Base-by-base conservation (phyloP, 2,797 vertebrate genomes). In the Garrulus glandarius region DNA sequence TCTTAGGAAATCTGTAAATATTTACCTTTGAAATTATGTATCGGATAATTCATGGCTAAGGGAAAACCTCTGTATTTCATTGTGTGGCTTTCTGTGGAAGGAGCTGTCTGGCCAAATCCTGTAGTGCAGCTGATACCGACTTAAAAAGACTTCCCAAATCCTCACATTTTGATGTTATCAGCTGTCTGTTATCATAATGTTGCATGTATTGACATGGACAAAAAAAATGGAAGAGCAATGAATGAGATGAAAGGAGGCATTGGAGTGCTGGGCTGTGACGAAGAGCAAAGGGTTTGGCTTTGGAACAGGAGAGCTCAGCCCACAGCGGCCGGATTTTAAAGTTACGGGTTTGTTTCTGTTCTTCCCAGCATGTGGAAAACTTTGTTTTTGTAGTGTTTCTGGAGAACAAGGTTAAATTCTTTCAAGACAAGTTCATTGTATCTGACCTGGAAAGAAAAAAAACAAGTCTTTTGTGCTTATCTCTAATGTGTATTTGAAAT, bases 391-490 rank as follows among this genome's bases (percentile, higher is more conserved):
- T 69, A 57, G 43, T 2, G 6, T 78, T 92, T 78, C 53, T 88
- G 43, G 37, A 80, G 79, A 77, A 50, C 1, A 8, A 91, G 75
- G 75, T 89, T 91, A 91, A 91, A 93, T 96, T 93, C 67, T 96
- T 93, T 87, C 80, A 81, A 72, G 65, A 46, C 65, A 67, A 90
- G 60, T 91, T 87, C 53, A 84, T 90, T 81, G 65, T 68, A 49
- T 78, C 77, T 88, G 83, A 68, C 17, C 24, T 18, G 55, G 41
- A 15, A 2, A 13, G 12, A 1, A 15, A 17, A 55, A 57, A 37
- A 36, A 24, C 5, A 30, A 19, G 9, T 68, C 61, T 57, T 78
- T 84, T 50, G 37, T 93, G 53, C 53, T 89, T 85, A 68, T 89
- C 79, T 95, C 36, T 80, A 2, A 84, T 79, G 55, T 41, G 18